Base-by-base conservation (phyloP, 2,113 vertebrate genomes). In the Tonatia bakeri region DNA sequence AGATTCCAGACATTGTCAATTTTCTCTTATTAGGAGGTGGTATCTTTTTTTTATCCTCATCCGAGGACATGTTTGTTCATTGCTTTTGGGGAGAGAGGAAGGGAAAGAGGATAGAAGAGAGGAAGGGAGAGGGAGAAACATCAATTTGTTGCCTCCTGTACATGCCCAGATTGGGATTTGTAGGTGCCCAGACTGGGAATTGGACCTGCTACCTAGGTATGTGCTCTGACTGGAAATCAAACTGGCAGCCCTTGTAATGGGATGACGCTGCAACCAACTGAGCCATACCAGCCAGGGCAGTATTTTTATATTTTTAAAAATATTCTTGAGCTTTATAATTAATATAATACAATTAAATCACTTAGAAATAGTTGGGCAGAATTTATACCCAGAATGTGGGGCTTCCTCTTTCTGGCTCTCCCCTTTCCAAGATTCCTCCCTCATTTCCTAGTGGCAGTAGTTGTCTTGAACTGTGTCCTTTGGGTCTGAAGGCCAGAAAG, bases 281-380 rank as follows among this genome's bases (percentile, higher is more conserved):
- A 69, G 65, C 33, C 65, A 69, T 6, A 69, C n/a, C 4, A n/a
- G n/a, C 65, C 65, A 69, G 61, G 59, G 61, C 15, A 20, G 38
- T 69, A 76, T 75, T 93, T 95, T 64, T 87, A 59, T 85, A n/a
- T 88, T 92, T 80, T 65, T 90, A 80, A 91, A 92, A 85, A 69
- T 93, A 83, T 72, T 91, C 64, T 95, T 93, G 77, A 94, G 24
- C 47, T 86, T 79, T 95, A 61, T 85, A 47, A 7, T 65, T 76
- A 52, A 31, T 64, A 10, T 64, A 22, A 59, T 45, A 31, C 33
- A 82, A 14, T 88, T 69, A 92, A 91, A 43, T 90, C 87, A 59
- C 26, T 95, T 96, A 61, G 73, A 93, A 95, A 67, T 85, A n/a
- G 36, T 36, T 92, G 56, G 28, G 24, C 13, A 93, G 86, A 96